Percentiles rank a stretch among this genome's conserved stretches.
Evolutionary conservation across 2,888 invertebrate genomes (phyloP).

Genomic region (Epinotia bilunana): DNA sequence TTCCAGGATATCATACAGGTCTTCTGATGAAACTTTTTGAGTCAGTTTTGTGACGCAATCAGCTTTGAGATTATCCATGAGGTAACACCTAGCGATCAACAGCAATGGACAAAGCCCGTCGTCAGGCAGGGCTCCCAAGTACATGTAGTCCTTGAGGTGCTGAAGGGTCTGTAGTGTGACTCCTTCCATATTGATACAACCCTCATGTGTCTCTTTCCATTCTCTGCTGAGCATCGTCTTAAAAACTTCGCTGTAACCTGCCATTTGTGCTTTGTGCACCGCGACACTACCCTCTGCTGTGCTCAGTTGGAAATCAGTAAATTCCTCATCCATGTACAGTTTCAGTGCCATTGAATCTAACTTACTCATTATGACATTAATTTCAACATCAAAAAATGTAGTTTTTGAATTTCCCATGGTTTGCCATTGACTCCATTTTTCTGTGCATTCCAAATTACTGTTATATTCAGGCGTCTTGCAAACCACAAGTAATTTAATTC

Average conservation of each 20-base stretch:
- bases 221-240: conserved; percentile 59
- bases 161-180: conserved; percentile 58
- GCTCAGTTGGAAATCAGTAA: conserved; percentile 64
- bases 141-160: conserved; percentile 62
- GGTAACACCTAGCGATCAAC: conserved; percentile 60
- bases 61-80: conserved; percentile 64
- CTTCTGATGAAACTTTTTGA: conserved; percentile 49
- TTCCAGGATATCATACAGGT: conserved; percentile 56
- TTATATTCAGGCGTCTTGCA: neutral
- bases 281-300: conserved; percentile 63
- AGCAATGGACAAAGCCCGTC: conserved; percentile 57
- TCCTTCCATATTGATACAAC: conserved; percentile 58
- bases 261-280: conserved; percentile 61
- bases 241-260: conserved; percentile 62
- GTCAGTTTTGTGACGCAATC: conserved; percentile 61
- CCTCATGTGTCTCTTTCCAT: conserved; percentile 62
- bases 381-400: neutral
- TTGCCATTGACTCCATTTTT: neutral
- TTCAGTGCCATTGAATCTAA: neutral
- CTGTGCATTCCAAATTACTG: neutral
- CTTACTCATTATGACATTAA: neutral
- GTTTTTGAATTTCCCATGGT: neutral
- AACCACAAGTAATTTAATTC: neutral
- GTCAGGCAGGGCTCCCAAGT: conserved; percentile 57
- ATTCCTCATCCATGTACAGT: conserved; percentile 53